Evolutionary conservation across 2,888 invertebrate species (phyloP).

Genomic region (Oxystoma pomonae): DNA sequence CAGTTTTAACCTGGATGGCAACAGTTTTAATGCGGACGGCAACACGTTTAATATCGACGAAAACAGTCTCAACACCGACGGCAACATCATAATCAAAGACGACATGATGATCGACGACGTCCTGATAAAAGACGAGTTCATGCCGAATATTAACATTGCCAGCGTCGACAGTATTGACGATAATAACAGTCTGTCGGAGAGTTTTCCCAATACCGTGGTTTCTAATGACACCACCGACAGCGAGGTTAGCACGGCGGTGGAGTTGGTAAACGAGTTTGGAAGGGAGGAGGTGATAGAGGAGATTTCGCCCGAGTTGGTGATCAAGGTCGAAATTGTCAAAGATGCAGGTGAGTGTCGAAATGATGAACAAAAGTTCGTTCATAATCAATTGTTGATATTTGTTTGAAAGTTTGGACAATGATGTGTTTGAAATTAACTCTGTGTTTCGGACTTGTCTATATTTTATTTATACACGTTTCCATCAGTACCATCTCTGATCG

Average conservation of each 20-base stretch:
- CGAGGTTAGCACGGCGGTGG: not conserved
- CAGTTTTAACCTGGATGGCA: not conserved
- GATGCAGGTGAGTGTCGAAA: no score
- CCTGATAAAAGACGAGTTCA: not conserved
- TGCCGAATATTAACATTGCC: not conserved
- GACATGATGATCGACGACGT: not conserved
- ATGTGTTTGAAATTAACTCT: no score
- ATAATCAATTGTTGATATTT: no score
- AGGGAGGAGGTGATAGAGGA: not conserved
- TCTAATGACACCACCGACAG: not conserved
- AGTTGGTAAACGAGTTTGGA: not conserved
- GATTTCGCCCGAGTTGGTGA: not conserved
- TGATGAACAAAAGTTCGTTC: no score
- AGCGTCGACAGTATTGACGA: not conserved
- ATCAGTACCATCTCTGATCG: no score
- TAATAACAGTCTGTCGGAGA: not conserved
- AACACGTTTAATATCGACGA: not conserved
- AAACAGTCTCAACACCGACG: not conserved
- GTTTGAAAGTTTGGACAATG: no score
- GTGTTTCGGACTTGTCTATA: no score
- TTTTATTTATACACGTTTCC: no score
- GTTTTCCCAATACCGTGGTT: not conserved
- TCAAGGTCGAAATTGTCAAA: not conserved
- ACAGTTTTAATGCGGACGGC: not conserved
- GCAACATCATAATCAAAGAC: not conserved